These are phyloP conservation scores for Dolichopus griseipennis DNA, from an alignment of 2,888 invertebrate species.

Conservation along the genomic window DNA sequence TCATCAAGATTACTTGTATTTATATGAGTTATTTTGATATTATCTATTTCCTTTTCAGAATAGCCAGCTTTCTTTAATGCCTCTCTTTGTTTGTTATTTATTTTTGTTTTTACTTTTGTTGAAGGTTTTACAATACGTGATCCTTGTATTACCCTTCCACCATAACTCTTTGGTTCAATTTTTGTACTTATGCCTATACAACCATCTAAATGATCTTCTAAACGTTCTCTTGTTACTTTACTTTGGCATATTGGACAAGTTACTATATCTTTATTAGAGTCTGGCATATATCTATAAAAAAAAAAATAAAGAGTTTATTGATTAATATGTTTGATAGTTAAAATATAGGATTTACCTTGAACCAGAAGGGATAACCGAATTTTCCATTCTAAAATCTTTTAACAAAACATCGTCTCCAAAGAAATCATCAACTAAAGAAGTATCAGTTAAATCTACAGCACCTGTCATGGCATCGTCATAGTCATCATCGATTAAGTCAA, in stretches of 20 bases:
- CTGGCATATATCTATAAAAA: conserved; percentile 15
- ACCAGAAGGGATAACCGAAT: conserved; percentile 30
- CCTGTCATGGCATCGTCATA: conserved; percentile 24
- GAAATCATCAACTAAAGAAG: conserved; percentile 36
- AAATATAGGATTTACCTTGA: conserved; percentile 23
- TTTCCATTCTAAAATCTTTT: conserved; percentile 35
- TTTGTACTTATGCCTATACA: conserved; percentile 34
- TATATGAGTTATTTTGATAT: conserved; percentile 15
- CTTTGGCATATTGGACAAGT: conserved; percentile 39
- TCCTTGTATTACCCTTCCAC: conserved; percentile 11
- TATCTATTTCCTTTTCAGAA: conserved; percentile 26
- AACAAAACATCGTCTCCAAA: conserved; percentile 37
- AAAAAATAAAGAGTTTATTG: not conserved
- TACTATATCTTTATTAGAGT: conserved; percentile 35
- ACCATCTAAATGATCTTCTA: conserved; percentile 38
- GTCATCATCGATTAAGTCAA: conserved; percentile 37
- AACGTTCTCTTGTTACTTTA: conserved; percentile 32
- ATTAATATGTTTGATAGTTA: not conserved
- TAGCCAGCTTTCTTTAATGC: conserved; percentile 32
- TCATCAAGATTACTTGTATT: conserved; percentile 19
- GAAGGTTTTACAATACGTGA: conserved; percentile 11
- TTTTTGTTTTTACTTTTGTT: conserved; percentile 13
- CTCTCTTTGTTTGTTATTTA: conserved; percentile 15
- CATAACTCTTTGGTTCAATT: conserved; percentile 25
- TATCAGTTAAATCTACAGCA: conserved; percentile 32